Base-by-base conservation (phyloP, 2,797 vertebrate species). In the Lophotriccus pileatus region DNA sequence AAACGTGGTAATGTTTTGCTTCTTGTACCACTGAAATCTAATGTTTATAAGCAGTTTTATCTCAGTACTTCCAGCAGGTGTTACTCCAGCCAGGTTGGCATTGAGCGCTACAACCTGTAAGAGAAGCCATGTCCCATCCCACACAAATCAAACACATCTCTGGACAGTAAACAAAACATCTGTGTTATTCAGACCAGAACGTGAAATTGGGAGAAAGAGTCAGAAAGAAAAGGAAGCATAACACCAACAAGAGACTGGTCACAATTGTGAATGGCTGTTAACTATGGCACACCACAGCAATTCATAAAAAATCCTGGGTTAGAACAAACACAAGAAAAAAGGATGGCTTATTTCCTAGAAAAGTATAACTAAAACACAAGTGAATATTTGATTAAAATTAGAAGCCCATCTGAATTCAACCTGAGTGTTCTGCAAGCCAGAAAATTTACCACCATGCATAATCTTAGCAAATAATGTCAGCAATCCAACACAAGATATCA, bases 401-500 rank as follows among this genome's bases (percentile, higher is more conserved):
- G 30, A 92, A 85, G 24, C 2, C 32, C 2, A 2, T 52, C 60
- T 78, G 36, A 92, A 82, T 76, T 70, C 60, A 67, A 53, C 19
- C 12, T 2, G 2, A 81, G 25, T 22, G 13, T 37, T 63, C 64
- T 53, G 28, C 39, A 79, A 92, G 74, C 37, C 81, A 69, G 37
- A 87, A 69, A 84, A 93, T 44, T 59, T 53, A 93, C 47, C 37
- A 74, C 34, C 46, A 52, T 13, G 15, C 30, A 66, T 36, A 25
- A 93, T 93, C 43, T 49, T 76, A 93, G 80, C 55, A 91, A 90
- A 72, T 62, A 74, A 68, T 64, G 52, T 87, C 81, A 95, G 43
- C 80, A 74, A 41, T 67, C 67, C 75, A 84, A 59, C 47, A 72
- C 22, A 89, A 44, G 52, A 24, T 69, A 92, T 63, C 86, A 77